phyloP scores from a whole-genome alignment of 1,140 invertebrate species.

The Cyphomyrmex costatus region DNA sequence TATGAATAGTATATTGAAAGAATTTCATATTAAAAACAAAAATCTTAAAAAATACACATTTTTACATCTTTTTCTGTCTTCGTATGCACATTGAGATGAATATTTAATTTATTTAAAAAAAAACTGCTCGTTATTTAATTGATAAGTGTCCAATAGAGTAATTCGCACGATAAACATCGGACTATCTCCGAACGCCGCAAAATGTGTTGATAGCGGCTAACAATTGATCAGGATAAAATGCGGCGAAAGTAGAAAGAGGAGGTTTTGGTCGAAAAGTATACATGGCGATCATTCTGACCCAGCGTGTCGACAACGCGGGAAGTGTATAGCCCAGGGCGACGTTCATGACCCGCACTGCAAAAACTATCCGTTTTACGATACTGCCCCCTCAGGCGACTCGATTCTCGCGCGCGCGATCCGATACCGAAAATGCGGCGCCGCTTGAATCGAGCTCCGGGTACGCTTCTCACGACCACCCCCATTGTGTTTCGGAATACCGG shows the following conservation, averaged over 20 bases:
- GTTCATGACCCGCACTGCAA: slow-evolving; percentile 63
- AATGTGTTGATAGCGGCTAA: slow-evolving; percentile 29
- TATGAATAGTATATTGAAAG: background rate
- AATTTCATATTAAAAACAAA: background rate
- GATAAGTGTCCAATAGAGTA: background rate
- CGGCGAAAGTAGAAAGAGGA: slow-evolving; percentile 28
- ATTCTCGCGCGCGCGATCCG: slow-evolving; percentile 66
- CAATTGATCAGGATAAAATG: slow-evolving; percentile 42
- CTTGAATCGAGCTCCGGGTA: slow-evolving; percentile 56
- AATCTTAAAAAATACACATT: background rate
- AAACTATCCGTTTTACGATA: slow-evolving; percentile 70
- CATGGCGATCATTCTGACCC: slow-evolving; percentile 45
- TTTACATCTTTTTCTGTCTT: background rate
- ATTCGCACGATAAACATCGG: slow-evolving; percentile 17
- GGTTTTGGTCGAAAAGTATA: slow-evolving; percentile 37
- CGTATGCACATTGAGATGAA: too few species aligned
- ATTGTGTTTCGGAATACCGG: slow-evolving; percentile 27
- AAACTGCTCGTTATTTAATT: background rate
- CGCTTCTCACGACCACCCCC: slow-evolving; percentile 44
- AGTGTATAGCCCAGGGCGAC: slow-evolving; percentile 52
- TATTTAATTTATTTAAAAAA: background rate
- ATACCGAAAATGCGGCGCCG: slow-evolving; percentile 63
- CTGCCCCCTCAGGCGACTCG: slow-evolving; percentile 62
- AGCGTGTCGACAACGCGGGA: slow-evolving; percentile 52
- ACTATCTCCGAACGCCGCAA: background rate